These are phyloP conservation scores for Platyscapa corneri DNA, from an alignment of 1,140 invertebrate species.

Conservation along the genomic window DNA sequence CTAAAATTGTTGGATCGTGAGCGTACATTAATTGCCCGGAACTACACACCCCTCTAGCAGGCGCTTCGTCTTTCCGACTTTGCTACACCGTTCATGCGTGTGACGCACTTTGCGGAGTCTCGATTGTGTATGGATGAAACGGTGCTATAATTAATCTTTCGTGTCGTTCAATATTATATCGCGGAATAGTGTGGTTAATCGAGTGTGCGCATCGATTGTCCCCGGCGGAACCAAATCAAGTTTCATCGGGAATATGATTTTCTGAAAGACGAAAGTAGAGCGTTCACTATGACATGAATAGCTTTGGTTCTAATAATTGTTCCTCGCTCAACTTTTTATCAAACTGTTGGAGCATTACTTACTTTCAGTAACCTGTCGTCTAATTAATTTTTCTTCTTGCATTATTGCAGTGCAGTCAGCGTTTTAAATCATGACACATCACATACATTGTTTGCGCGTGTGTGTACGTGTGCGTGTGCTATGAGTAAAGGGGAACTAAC, in stretches of 20 bases:
- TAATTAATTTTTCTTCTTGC: too few relatives aligned
- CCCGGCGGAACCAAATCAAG: neutral
- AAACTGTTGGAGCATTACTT: neutral
- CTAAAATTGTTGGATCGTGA: conserved; percentile 20
- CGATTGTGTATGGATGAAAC: neutral
- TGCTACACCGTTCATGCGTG: neutral
- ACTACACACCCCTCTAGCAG: neutral
- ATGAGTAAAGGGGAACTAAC: too few relatives aligned
- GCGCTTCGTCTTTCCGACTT: neutral
- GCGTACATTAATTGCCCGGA: conserved; percentile 37
- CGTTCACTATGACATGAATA: neutral
- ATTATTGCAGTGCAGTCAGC: too few relatives aligned
- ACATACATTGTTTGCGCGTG: too few relatives aligned
- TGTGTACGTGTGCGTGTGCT: too few relatives aligned
- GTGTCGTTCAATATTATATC: conserved; percentile 5
- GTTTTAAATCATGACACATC: too few relatives aligned
- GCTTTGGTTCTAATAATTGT: neutral
- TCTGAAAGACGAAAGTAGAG: neutral
- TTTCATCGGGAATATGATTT: conserved; percentile 4
- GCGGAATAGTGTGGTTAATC: neutral
- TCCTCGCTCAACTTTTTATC: neutral
- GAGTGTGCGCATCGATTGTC: neutral
- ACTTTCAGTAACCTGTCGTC: too few relatives aligned
- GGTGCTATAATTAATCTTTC: conserved; percentile 19
- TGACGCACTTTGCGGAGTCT: neutral